phyloP scores from a whole-genome alignment of 2,113 vertebrate genomes.

The Danio rerio region GRCz12tu NC_133176.1:43408501-43409000 shows the following conservation, averaged over 20 bases:
- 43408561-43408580: not conserved
- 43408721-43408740: not conserved
- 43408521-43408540: not conserved
- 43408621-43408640: not conserved
- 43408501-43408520: conserved; percentile 37
- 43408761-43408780: not conserved
- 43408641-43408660: not conserved
- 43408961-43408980: not conserved
- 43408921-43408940: not conserved
- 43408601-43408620: not conserved
- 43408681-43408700: not conserved
- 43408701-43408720: not conserved
- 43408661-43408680: too few species aligned
- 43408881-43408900: not conserved
- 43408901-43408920: not conserved
- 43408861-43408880: not conserved
- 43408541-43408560: not conserved
- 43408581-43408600: not conserved
- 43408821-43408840: not conserved
- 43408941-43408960: not conserved
- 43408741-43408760: not conserved
- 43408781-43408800: not conserved
- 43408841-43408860: not conserved
- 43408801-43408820: not conserved
- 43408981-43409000: not conserved